Conservation (phyloP, 2,113 vertebrate genomes). For the Triplophysa rosa region DNA sequence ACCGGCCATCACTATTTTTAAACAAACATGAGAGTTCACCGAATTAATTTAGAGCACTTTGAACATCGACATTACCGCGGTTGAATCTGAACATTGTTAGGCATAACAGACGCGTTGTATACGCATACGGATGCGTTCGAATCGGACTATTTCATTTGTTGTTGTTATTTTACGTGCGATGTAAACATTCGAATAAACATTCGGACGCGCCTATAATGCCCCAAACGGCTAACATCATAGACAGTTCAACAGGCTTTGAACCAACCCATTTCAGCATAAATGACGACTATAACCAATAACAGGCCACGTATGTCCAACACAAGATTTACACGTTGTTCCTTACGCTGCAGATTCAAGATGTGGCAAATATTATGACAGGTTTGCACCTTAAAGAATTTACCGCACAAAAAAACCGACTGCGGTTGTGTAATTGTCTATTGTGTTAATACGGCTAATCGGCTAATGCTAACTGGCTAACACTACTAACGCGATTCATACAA, state of each 20-base stretch:
- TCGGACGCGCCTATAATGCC: not conserved
- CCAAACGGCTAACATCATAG: not conserved
- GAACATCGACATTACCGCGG: no score
- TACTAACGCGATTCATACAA: not conserved
- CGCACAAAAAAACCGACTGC: not conserved
- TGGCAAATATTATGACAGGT: not conserved
- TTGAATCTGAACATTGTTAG: not conserved
- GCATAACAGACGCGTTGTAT: no score
- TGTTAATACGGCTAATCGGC: slow-evolving; percentile 14
- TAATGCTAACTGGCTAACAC: slow-evolving; percentile 32
- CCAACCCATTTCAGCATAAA: not conserved
- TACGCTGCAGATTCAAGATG: not conserved
- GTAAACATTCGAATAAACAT: not conserved
- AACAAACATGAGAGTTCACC: no score
- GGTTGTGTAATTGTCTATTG: slow-evolving; percentile 2
- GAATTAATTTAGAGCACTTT: no score
- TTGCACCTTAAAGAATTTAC: not conserved
- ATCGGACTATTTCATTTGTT: not conserved
- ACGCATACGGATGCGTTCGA: no score
- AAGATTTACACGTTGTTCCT: not conserved
- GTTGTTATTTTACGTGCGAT: no score
- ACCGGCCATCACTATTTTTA: no score
- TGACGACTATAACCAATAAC: not conserved
- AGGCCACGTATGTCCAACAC: not conserved
- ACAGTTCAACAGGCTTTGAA: not conserved